Conservation (phyloP, 2,888 invertebrate genomes). For the Himalopsyche japonica region DNA sequence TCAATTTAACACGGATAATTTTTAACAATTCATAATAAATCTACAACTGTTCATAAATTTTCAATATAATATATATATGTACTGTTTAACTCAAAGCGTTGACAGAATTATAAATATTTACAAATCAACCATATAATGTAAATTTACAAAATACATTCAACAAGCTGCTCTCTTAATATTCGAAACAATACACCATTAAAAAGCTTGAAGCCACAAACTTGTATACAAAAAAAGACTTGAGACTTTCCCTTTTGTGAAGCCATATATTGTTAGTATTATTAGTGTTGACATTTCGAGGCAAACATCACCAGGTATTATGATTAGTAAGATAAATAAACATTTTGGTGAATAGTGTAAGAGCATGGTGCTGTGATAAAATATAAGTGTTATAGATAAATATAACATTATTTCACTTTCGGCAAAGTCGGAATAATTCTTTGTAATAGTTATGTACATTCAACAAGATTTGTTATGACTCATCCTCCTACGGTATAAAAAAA, state of each 20-base stretch:
- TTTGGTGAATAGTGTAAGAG: neutral
- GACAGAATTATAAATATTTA: neutral
- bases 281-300: neutral
- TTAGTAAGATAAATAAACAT: neutral
- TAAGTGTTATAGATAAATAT: neutral
- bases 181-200: neutral
- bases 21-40: neutral
- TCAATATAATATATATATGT: neutral
- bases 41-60: neutral
- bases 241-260: neutral
- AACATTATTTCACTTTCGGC: neutral
- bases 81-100: neutral
- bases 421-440: neutral
- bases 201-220: neutral
- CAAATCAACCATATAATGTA: neutral
- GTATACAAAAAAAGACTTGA: neutral
- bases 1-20: neutral
- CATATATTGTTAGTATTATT: neutral
- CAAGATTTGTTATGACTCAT: neutral
- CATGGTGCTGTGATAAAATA: neutral
- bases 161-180: neutral
- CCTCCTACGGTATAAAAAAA: neutral
- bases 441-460: neutral
- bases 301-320: neutral
- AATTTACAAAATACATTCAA: neutral